A percentile compares a stretch with the other conserved stretches of the same genome.
Evolutionary conservation across 2,888 invertebrate genomes (phyloP).

Genomic region (Caenorhabditis wallacei): DNA sequence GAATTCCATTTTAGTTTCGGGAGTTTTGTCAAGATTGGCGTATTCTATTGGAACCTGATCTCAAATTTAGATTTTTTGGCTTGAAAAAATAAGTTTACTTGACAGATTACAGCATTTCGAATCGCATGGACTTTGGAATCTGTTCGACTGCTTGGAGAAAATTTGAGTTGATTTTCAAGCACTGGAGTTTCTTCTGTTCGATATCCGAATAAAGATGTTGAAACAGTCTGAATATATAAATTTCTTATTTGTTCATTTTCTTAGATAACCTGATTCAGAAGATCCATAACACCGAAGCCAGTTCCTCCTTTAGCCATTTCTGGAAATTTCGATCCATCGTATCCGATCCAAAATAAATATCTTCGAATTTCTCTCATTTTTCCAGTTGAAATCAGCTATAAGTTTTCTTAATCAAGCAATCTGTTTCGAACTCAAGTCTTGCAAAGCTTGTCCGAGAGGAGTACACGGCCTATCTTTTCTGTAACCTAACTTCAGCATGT

Average conservation of each 20-base stretch:
- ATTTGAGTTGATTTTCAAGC: slow-evolving; percentile 11
- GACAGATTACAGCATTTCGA: slow-evolving; percentile 69
- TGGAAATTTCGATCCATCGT: slow-evolving; percentile 78
- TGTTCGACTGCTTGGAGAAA: slow-evolving; percentile 69
- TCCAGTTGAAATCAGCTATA: too few relatives aligned
- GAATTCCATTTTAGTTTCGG: slow-evolving; percentile 43
- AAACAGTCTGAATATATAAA: slow-evolving; percentile 28
- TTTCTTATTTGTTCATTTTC: slow-evolving; percentile 1
- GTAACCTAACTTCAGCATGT: neutral
- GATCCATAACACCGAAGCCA: slow-evolving; percentile 77
- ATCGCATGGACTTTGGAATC: slow-evolving; percentile 77
- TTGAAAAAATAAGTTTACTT: slow-evolving; percentile 40
- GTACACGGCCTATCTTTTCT: slow-evolving; percentile 14
- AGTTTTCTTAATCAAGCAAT: too few relatives aligned
- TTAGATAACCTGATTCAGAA: slow-evolving; percentile 66
- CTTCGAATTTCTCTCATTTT: slow-evolving; percentile 60
- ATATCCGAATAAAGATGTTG: slow-evolving; percentile 46
- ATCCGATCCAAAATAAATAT: slow-evolving; percentile 78
- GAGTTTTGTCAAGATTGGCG: slow-evolving; percentile 53
- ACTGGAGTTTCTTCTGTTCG: slow-evolving; percentile 1
- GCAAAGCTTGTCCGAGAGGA: slow-evolving; percentile 32
- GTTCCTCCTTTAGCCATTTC: slow-evolving; percentile 79
- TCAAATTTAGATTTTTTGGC: neutral
- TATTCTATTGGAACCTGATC: slow-evolving; percentile 55
- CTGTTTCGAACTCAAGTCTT: too few relatives aligned